Evolutionary conservation across 2,113 vertebrate species (phyloP).

Genomic region (Actenoides hombroni): DNA sequence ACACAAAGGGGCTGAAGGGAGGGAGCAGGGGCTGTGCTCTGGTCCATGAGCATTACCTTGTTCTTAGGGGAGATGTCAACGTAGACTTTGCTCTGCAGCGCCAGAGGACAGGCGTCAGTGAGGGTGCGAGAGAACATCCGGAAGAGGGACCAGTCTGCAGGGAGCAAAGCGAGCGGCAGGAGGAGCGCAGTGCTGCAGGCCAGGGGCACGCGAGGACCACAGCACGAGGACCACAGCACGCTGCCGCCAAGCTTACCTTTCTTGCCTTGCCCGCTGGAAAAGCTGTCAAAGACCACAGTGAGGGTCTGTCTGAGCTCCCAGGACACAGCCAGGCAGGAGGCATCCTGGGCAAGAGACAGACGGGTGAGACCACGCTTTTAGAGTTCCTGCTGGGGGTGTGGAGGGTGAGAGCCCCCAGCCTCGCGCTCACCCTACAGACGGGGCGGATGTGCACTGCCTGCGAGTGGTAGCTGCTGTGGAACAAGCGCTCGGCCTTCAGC

Average conservation of each 20-base stretch:
- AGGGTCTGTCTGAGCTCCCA: constrained; percentile 96
- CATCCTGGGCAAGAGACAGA: constrained; percentile 73
- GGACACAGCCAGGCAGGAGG: constrained; percentile 80
- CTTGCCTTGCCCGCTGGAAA: constrained; percentile 85
- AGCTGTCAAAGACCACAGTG: constrained; percentile 91
- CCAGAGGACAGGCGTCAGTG: constrained; percentile 92
- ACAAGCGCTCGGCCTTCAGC: constrained; percentile 93
- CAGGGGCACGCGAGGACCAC: accelerated
- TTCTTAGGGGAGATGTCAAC: constrained; percentile 87
- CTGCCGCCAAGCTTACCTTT: constrained; percentile 75
- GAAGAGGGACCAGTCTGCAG: constrained; percentile 94
- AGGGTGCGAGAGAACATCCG: constrained; percentile 96
- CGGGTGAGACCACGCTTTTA: not conserved
- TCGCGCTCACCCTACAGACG: constrained; percentile 81
- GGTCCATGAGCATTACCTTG: constrained; percentile 73
- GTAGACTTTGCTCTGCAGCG: constrained; percentile 90
- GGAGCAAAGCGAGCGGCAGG: not conserved
- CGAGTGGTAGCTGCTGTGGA: constrained; percentile 96
- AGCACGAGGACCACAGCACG: accelerated
- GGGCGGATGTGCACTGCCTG: constrained; percentile 94
- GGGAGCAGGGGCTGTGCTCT: not conserved
- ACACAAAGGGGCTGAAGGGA: not conserved
- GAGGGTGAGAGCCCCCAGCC: not conserved
- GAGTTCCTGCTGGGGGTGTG: not conserved
- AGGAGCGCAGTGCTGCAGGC: not conserved